A percentile compares a stretch with the other conserved stretches of the same genome.
Conservation (phyloP, 2,888 invertebrate genomes). For the Sphecodes monilicornis region DNA sequence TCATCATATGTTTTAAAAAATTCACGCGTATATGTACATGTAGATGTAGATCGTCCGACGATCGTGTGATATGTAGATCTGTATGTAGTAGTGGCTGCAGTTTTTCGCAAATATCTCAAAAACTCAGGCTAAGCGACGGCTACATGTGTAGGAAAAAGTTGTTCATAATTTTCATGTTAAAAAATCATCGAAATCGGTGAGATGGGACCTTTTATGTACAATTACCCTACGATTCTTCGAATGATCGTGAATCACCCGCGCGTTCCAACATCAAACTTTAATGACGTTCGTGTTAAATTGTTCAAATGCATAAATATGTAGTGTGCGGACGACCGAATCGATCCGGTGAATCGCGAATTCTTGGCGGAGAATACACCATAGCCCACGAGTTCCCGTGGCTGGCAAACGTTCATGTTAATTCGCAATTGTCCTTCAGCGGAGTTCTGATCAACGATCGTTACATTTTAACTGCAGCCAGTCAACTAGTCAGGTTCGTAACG, state of each 20-base stretch:
- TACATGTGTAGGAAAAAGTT: too few relatives aligned
- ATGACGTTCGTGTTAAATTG: not conserved
- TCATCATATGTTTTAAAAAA: too few relatives aligned
- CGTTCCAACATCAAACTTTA: not conserved
- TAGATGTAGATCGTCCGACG: too few relatives aligned
- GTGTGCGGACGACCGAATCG: conserved; percentile 85
- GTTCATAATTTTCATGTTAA: too few relatives aligned
- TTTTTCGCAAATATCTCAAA: too few relatives aligned
- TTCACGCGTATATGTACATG: too few relatives aligned
- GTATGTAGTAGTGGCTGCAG: too few relatives aligned
- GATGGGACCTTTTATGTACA: too few relatives aligned
- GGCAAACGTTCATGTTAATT: conserved; percentile 84
- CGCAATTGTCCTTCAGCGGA: conserved; percentile 82
- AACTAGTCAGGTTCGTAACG: conserved; percentile 84
- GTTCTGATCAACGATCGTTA: conserved; percentile 87
- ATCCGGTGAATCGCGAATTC: conserved; percentile 79
- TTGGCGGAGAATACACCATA: conserved; percentile 85
- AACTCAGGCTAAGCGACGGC: too few relatives aligned
- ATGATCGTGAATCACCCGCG: not conserved
- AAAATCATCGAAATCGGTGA: too few relatives aligned
- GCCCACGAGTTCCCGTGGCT: conserved; percentile 87
- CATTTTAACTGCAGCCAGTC: conserved; percentile 86
- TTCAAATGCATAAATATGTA: conserved; percentile 62
- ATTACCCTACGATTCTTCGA: not conserved
- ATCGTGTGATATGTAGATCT: too few relatives aligned